phyloP scores from a whole-genome alignment of 2,888 invertebrate species.

The Latrodectus hesperus region DNA sequence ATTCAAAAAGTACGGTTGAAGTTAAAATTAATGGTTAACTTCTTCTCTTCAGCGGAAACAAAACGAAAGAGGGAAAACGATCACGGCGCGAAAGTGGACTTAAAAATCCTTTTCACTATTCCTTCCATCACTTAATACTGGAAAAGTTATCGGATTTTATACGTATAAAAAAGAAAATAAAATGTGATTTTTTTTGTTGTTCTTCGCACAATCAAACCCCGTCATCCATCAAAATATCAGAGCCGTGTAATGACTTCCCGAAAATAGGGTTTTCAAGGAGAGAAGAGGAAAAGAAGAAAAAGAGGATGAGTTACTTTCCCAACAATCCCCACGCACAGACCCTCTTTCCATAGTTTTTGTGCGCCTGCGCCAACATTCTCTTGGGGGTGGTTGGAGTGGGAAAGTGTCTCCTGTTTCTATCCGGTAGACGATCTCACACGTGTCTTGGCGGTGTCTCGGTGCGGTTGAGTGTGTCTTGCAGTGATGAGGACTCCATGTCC shows the following conservation, averaged over 20 bases:
- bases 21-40: not conserved
- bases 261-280: constrained; percentile 38
- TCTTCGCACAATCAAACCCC: constrained; percentile 23
- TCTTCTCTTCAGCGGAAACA: not conserved
- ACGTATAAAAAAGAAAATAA: not conserved
- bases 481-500: not conserved
- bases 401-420: not conserved
- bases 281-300: not conserved
- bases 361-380: constrained; percentile 9
- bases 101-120: not conserved
- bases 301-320: not conserved
- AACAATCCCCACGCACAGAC: not conserved
- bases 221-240: constrained; percentile 47
- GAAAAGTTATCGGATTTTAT: not conserved
- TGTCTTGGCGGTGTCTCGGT: not conserved
- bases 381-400: not conserved
- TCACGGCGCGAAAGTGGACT: not conserved
- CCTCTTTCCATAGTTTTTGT: not conserved
- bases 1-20: not conserved
- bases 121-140: not conserved
- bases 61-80: not conserved
- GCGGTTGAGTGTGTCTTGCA: not conserved
- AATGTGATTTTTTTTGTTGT: not conserved
- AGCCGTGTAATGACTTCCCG: constrained; percentile 12
- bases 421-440: constrained; percentile 33